phyloP scores from a whole-genome alignment of 1,140 invertebrate species.

The Proales similis region DNA sequence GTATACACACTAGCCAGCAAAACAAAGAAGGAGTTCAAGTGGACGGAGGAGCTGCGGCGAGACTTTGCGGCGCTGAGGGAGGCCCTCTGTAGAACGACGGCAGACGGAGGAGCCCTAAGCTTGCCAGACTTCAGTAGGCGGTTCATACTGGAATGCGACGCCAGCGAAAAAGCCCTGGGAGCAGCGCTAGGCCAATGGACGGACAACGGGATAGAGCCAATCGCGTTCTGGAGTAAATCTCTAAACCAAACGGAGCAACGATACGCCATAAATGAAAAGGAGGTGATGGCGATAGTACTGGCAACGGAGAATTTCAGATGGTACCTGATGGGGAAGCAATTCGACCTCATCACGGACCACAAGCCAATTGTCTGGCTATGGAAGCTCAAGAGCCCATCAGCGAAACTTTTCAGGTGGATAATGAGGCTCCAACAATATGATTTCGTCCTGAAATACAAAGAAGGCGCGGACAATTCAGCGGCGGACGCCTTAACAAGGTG shows the following conservation, averaged over 20 bases:
- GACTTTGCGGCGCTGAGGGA: too few relatives aligned
- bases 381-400: conserved; percentile 39
- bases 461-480: conserved; percentile 44
- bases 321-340: conserved; percentile 47
- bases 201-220: conserved; percentile 40
- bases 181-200: conserved; percentile 4
- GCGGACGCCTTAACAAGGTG: conserved; percentile 45
- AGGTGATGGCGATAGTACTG: conserved; percentile 48
- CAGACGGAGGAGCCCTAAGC: too few relatives aligned
- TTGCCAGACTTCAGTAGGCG: not conserved
- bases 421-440: conserved; percentile 54
- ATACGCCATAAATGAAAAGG: conserved; percentile 54
- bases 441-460: conserved; percentile 51
- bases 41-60: too few relatives aligned
- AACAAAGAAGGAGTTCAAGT: too few relatives aligned
- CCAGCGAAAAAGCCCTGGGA: conserved; percentile 5
- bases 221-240: conserved; percentile 47
- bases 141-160: conserved; percentile 16
- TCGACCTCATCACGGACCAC: conserved; percentile 45
- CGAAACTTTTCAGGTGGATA: conserved; percentile 50
- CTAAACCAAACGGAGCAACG: conserved; percentile 45
- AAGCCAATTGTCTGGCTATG: conserved; percentile 48
- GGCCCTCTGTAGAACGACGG: too few relatives aligned
- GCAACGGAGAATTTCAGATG: conserved; percentile 48
- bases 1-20: too few relatives aligned